Conservation (phyloP, 92 coral and sea anemone species). For the Nematostella vectensis region DNA sequence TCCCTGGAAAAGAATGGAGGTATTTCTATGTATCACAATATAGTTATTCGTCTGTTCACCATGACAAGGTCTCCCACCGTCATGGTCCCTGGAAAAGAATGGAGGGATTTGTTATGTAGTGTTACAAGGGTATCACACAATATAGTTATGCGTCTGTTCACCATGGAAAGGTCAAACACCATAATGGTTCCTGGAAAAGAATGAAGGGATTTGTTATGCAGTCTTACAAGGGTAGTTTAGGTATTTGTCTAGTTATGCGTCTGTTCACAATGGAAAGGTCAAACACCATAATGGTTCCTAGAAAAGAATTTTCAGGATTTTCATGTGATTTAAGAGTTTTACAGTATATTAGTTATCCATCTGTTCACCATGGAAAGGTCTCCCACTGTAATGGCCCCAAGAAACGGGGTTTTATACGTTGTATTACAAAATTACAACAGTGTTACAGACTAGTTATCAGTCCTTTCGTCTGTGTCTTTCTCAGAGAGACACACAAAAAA, state of each 20-base stretch:
- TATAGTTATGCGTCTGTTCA: conserved; percentile 48
- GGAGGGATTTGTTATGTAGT: neutral
- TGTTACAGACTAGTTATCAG: no score
- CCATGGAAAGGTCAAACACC: conserved; percentile 91
- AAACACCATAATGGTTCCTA: no score
- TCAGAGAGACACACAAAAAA: no score
- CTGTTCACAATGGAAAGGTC: neutral
- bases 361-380: conserved; percentile 97
- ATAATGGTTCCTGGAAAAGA: conserved; percentile 75
- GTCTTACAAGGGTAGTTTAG: neutral
- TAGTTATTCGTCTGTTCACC: conserved; percentile 69
- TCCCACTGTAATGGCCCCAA: conserved; percentile 93
- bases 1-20: conserved; percentile 48
- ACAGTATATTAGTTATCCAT: no score
- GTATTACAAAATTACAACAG: no score
- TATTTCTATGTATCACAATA: neutral
- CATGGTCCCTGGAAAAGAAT: conserved; percentile 68
- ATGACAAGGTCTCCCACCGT: conserved; percentile 92
- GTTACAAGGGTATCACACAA: neutral
- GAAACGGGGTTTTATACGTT: no score
- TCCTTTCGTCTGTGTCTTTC: no score
- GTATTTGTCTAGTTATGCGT: neutral
- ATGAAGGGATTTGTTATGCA: neutral
- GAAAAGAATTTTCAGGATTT: no score
- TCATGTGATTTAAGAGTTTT: no score